Conservation (phyloP, 2,113 vertebrate genomes). For the Paramormyrops kingsleyae region DNA sequence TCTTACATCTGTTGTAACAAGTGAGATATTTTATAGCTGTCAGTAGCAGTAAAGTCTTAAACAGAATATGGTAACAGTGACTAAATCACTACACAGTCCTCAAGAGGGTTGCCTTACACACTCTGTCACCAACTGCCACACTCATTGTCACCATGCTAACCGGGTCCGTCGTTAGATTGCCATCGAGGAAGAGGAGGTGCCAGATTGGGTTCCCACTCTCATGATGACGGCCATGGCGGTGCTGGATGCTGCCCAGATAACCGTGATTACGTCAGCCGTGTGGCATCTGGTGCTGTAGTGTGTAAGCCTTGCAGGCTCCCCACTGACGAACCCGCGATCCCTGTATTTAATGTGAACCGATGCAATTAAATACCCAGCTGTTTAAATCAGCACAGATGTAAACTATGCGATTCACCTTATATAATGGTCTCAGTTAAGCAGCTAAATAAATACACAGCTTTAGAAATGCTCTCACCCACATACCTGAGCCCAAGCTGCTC, state of each 20-base stretch:
- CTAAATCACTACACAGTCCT: neutral
- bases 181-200: neutral
- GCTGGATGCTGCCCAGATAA: neutral
- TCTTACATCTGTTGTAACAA: neutral
- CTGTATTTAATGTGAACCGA: neutral
- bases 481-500: neutral
- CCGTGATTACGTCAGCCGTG: neutral
- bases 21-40: neutral
- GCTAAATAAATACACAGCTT: neutral
- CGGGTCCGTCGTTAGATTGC: neutral
- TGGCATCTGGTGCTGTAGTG: neutral
- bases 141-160: neutral
- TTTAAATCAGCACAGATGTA: neutral
- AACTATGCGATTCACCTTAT: neutral
- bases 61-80: neutral
- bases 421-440: neutral
- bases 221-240: neutral
- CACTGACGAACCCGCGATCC: neutral
- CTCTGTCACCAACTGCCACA: neutral
- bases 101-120: neutral
- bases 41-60: neutral
- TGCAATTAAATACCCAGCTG: neutral
- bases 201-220: neutral
- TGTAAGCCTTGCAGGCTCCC: constrained; percentile 56
- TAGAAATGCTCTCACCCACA: neutral